Conservation (phyloP, 1,140 invertebrate species). For the Pachypsylla venusta region DNA sequence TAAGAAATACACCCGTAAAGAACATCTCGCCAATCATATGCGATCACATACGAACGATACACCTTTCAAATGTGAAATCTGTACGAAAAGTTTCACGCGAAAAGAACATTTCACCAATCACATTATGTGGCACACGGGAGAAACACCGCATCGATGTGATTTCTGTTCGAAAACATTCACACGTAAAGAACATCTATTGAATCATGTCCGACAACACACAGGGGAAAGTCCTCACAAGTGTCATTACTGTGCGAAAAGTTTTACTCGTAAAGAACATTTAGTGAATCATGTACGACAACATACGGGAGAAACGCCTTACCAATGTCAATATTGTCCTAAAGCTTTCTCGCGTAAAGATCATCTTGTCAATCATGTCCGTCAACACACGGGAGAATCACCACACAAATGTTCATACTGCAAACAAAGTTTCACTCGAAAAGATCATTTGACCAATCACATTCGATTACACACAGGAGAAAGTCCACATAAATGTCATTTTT, state of each 20-base stretch:
- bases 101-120: slow-evolving; percentile 29
- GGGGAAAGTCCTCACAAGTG: slow-evolving; percentile 19
- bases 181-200: slow-evolving; percentile 59
- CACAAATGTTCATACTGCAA: slow-evolving; percentile 49
- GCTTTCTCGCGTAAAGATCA: slow-evolving; percentile 47
- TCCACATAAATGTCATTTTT: slow-evolving; percentile 64
- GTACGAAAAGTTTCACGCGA: slow-evolving; percentile 33
- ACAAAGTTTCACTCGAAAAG: slow-evolving; percentile 65
- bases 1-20: slow-evolving; percentile 61
- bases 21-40: slow-evolving; percentile 60
- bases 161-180: slow-evolving; percentile 70
- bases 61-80: slow-evolving; percentile 62
- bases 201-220: slow-evolving; percentile 65
- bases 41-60: slow-evolving; percentile 46
- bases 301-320: slow-evolving; percentile 48
- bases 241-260: slow-evolving; percentile 58
- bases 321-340: slow-evolving; percentile 44
- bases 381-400: slow-evolving; percentile 51
- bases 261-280: slow-evolving; percentile 69
- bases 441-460: slow-evolving; percentile 63
- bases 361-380: slow-evolving; percentile 44
- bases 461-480: slow-evolving; percentile 55
- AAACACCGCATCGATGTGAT: slow-evolving; percentile 66
- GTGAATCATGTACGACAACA: slow-evolving; percentile 67
- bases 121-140: slow-evolving; percentile 29